These are phyloP conservation scores for Nemapogon koenigi DNA, from an alignment of 2,888 invertebrate genomes.

Conservation along the genomic window DNA sequence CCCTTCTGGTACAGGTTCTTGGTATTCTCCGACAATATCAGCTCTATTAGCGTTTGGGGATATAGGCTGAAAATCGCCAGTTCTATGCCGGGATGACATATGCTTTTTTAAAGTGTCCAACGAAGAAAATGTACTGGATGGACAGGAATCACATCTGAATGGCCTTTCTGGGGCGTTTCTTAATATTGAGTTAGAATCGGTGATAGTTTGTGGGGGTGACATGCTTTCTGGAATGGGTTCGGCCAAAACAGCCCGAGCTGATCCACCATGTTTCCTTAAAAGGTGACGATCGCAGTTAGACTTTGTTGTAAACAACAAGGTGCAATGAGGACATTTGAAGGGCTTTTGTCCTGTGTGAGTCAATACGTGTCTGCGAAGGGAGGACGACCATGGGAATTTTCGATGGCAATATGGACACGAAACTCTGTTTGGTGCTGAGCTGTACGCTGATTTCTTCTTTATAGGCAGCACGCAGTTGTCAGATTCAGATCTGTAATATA, in stretches of 20 bases:
- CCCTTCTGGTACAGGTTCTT: slow-evolving; percentile 33
- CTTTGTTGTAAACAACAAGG: slow-evolving; percentile 93
- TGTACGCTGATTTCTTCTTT: slow-evolving; percentile 94
- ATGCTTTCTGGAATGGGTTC: slow-evolving; percentile 41
- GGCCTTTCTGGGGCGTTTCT: slow-evolving; percentile 78
- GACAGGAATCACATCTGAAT: slow-evolving; percentile 81
- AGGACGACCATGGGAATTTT: slow-evolving; percentile 97
- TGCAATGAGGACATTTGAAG: slow-evolving; percentile 93
- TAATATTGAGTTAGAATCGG: slow-evolving; percentile 36
- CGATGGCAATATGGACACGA: slow-evolving; percentile 92
- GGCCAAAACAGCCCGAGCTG: slow-evolving; percentile 48
- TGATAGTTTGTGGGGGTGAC: slow-evolving; percentile 26
- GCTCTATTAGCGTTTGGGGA: slow-evolving; percentile 31
- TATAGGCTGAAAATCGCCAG: slow-evolving; percentile 47
- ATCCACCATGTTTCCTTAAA: slow-evolving; percentile 78
- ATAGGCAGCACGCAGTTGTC: slow-evolving; percentile 62
- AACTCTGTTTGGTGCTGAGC: slow-evolving; percentile 92
- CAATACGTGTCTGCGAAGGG: slow-evolving; percentile 90
- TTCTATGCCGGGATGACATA: slow-evolving; percentile 73
- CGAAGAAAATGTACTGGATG: slow-evolving; percentile 83
- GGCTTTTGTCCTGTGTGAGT: slow-evolving; percentile 98
- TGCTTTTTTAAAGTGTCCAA: slow-evolving; percentile 82
- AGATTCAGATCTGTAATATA: slow-evolving; percentile 68
- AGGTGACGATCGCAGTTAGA: slow-evolving; percentile 97
- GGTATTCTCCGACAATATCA: slow-evolving; percentile 33